Evolutionary conservation across 2,797 vertebrate species (phyloP).

Genomic region (Heteromormyrus szaboi): DNA sequence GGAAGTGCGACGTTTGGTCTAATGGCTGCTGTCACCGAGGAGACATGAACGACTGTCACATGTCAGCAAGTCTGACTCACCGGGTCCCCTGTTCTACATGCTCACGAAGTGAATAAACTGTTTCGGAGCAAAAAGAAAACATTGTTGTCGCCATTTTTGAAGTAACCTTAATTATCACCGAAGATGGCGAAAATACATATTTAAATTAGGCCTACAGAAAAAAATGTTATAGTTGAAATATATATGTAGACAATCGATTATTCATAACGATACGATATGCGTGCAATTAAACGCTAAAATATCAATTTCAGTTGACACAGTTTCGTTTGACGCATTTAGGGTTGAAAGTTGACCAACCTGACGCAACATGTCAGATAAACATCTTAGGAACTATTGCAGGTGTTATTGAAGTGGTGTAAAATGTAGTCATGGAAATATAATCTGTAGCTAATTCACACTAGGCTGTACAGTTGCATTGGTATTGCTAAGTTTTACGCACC

Average conservation of each 20-base stretch:
- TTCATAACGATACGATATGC: neutral
- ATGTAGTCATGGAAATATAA: neutral
- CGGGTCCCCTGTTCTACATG: neutral
- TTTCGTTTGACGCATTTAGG: neutral
- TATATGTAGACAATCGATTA: neutral
- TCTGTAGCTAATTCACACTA: neutral
- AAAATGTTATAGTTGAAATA: neutral
- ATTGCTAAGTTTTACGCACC: neutral
- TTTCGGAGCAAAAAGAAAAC: neutral
- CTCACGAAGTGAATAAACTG: neutral
- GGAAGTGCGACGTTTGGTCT: conserved; percentile 31
- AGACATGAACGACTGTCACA: neutral
- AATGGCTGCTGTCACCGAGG: neutral
- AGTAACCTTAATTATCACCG: neutral
- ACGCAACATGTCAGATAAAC: neutral
- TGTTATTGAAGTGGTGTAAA: neutral
- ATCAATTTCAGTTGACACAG: neutral
- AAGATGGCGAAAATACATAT: neutral
- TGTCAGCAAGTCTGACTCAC: neutral
- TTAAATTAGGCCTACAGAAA: neutral
- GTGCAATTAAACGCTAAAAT: neutral
- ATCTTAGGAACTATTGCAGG: neutral
- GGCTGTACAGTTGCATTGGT: neutral
- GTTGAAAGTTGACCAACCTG: neutral
- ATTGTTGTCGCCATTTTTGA: neutral